These are phyloP conservation scores for Dendroctonus ponderosae DNA, from an alignment of 1,140 invertebrate genomes.

Conservation along the genomic window DNA sequence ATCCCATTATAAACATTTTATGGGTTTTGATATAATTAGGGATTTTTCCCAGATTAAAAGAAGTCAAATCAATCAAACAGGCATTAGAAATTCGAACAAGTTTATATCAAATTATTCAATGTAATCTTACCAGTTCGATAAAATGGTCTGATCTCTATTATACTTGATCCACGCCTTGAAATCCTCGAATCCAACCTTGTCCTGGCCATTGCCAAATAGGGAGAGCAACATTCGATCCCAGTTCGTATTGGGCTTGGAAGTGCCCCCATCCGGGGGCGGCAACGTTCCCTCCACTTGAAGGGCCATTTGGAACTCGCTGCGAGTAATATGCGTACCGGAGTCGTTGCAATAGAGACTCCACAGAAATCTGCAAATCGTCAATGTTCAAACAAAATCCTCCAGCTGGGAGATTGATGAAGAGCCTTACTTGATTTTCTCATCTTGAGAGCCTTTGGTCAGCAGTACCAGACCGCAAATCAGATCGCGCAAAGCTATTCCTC, in stretches of 20 bases:
- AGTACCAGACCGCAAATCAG: conserved; percentile 80
- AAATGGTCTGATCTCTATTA: conserved; percentile 72
- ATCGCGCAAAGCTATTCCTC: conserved; percentile 81
- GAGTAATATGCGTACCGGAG: conserved; percentile 69
- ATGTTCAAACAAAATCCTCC: background rate
- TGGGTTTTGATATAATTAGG: too few relatives aligned
- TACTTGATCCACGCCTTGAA: conserved; percentile 70
- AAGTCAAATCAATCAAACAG: too few relatives aligned
- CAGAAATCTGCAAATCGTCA: conserved; percentile 61
- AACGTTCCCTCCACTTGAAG: conserved; percentile 59
- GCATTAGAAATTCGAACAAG: background rate
- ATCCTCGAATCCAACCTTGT: conserved; percentile 67
- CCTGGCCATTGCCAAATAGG: conserved; percentile 56
- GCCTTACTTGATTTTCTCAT: conserved; percentile 82
- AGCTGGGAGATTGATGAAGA: background rate
- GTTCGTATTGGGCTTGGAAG: conserved; percentile 40
- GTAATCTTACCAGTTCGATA: conserved; percentile 68
- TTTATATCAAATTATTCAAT: too few relatives aligned
- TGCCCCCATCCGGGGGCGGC: conserved; percentile 36
- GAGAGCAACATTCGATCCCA: conserved; percentile 53
- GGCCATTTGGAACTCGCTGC: conserved; percentile 71
- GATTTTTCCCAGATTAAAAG: too few relatives aligned
- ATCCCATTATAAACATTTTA: too few relatives aligned
- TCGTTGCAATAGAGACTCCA: conserved; percentile 86
- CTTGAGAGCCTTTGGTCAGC: conserved; percentile 75